Conservation (phyloP, 2,888 invertebrate genomes). For the Allophyes oxyacanthae region DNA sequence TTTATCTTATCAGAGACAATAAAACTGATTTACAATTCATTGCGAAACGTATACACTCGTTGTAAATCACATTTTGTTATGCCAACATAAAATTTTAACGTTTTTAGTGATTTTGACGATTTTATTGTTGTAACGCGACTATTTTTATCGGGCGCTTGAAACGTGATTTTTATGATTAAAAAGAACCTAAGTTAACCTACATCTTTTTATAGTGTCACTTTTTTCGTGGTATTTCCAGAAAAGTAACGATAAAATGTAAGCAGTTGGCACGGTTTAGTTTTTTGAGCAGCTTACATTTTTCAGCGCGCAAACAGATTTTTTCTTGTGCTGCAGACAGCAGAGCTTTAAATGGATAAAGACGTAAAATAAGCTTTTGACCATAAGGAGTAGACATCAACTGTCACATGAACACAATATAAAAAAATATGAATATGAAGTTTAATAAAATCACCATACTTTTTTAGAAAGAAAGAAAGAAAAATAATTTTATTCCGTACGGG, state of each 20-base stretch:
- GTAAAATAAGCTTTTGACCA: too few relatives aligned
- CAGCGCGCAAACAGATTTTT: too few relatives aligned
- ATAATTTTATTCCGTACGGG: too few relatives aligned
- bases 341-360: too few relatives aligned
- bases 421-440: background rate
- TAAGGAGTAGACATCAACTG: too few relatives aligned
- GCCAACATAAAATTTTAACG: conserved; percentile 29
- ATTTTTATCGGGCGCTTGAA: conserved; percentile 17
- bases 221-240: background rate
- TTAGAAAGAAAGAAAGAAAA: too few relatives aligned
- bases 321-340: too few relatives aligned
- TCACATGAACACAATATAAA: too few relatives aligned
- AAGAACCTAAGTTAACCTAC: conserved; percentile 22
- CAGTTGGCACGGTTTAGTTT: background rate
- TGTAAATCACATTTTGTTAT: conserved; percentile 47
- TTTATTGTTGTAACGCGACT: conserved; percentile 20
- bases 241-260: background rate
- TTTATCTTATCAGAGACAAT: conserved; percentile 39
- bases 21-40: conserved; percentile 51
- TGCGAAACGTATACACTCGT: conserved; percentile 33
- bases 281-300: background rate
- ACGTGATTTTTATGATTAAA: conserved; percentile 19
- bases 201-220: conserved; percentile 9
- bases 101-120: conserved; percentile 32
- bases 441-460: conserved; percentile 27